phyloP scores from a whole-genome alignment of 2,888 invertebrate species.

The Melanargia galathea region DNA sequence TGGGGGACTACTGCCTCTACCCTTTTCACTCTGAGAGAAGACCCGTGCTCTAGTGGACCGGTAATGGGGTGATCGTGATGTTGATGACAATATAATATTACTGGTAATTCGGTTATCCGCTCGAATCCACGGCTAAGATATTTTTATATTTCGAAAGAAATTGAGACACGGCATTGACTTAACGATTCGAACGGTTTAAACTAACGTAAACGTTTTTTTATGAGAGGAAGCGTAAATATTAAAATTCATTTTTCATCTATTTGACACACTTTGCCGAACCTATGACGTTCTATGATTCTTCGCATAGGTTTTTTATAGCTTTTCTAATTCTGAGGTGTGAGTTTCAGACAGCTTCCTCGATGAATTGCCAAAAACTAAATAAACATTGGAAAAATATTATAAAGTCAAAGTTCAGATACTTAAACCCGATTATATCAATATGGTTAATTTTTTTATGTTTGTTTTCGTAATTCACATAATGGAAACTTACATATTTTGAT shows the following conservation, averaged over 20 bases:
- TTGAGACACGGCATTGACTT: slow-evolving; percentile 27
- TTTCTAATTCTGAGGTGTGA: slow-evolving; percentile 1
- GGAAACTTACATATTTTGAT: too few species aligned
- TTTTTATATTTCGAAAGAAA: slow-evolving; percentile 23
- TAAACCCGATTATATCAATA: background rate
- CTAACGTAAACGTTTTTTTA: slow-evolving; percentile 20
- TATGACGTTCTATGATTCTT: slow-evolving; percentile 16
- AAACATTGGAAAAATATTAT: slow-evolving; percentile 5
- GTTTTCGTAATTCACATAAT: too few species aligned
- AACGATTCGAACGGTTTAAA: slow-evolving; percentile 15
- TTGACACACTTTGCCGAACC: slow-evolving; percentile 29
- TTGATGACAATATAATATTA: background rate
- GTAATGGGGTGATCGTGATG: too few species aligned
- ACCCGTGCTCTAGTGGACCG: too few species aligned
- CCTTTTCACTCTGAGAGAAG: too few species aligned
- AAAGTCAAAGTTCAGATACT: background rate
- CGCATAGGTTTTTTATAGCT: slow-evolving; percentile 5
- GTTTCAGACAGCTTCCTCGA: slow-evolving; percentile 1
- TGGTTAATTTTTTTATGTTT: too few species aligned
- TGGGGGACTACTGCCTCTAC: too few species aligned
- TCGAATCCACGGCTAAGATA: background rate
- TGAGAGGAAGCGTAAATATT: slow-evolving; percentile 21
- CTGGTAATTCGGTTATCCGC: background rate
- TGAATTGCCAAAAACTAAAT: slow-evolving; percentile 12
- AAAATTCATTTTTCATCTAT: background rate